A percentile compares a stretch with the other conserved stretches of the same genome.
phyloP scores from a whole-genome alignment of 2,797 vertebrate species.

The Dermochelys coriacea region DNA sequence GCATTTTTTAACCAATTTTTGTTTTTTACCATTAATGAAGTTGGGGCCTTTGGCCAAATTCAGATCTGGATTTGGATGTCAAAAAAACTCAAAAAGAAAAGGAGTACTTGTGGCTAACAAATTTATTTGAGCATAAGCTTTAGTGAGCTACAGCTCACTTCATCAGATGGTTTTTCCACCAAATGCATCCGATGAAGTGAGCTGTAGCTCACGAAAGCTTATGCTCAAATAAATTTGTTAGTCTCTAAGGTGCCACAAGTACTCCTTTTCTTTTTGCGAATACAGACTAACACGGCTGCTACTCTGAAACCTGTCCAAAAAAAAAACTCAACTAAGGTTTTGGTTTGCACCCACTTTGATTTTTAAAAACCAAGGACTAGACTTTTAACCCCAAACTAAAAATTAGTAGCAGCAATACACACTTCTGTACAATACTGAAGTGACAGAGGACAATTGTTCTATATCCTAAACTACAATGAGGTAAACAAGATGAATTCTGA shows the following conservation, averaged over 20 bases:
- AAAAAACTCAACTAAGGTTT: not conserved
- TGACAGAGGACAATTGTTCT: not conserved
- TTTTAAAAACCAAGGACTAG: not conserved
- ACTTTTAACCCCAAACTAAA: not conserved
- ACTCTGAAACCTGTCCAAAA: too few relatives aligned
- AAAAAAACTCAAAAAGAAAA: not conserved
- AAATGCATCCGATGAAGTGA: too few relatives aligned
- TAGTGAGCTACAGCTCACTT: too few relatives aligned
- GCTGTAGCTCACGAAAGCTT: too few relatives aligned
- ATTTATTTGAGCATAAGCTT: too few relatives aligned
- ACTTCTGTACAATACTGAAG: not conserved
- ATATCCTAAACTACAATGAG: not conserved
- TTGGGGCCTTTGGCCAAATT: not conserved
- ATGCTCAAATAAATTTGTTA: too few relatives aligned
- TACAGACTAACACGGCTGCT: too few relatives aligned
- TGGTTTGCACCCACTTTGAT: not conserved
- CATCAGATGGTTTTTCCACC: too few relatives aligned
- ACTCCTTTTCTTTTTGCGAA: too few relatives aligned
- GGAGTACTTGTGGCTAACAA: too few relatives aligned
- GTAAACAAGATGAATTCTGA: not conserved
- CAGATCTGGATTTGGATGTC: not conserved
- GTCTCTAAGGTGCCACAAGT: too few relatives aligned
- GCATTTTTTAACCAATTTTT: not conserved
- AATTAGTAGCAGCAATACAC: not conserved
- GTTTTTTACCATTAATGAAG: not conserved